Conservation (phyloP, 2,113 vertebrate species). For the Acrocephalus kingi region DNA sequence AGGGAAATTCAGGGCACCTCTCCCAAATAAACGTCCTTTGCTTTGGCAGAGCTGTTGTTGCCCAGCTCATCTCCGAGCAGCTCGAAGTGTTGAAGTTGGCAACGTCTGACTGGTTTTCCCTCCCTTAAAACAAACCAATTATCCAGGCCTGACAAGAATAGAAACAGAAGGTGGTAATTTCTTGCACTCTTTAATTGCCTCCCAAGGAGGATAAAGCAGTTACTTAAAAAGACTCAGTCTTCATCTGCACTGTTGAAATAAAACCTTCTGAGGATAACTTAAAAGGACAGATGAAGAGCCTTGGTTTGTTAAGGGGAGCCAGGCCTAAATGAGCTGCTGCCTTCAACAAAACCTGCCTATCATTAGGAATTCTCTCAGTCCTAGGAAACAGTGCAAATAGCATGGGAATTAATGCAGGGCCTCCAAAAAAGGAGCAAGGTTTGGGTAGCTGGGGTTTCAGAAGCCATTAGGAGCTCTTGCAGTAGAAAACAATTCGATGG, state of each 20-base stretch:
- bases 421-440: background rate
- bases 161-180: slow-evolving; percentile 60
- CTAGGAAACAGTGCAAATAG: background rate
- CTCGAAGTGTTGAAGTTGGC: background rate
- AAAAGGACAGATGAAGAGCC: slow-evolving; percentile 62
- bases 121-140: slow-evolving; percentile 43
- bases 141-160: slow-evolving; percentile 43
- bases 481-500: rapidly evolving
- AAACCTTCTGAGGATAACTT: slow-evolving; percentile 62
- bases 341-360: slow-evolving; percentile 16
- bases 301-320: slow-evolving; percentile 37
- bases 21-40: background rate
- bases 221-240: slow-evolving; percentile 34
- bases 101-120: background rate
- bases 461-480: background rate
- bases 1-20: background rate
- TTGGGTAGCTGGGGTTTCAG: background rate
- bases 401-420: background rate
- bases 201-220: slow-evolving; percentile 53
- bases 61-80: background rate
- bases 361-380: slow-evolving; percentile 53
- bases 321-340: slow-evolving; percentile 48
- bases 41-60: background rate
- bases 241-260: slow-evolving; percentile 44
- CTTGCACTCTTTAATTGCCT: slow-evolving; percentile 66